Conservation (phyloP, 2,113 vertebrate genomes). For the Labeo catla region DNA sequence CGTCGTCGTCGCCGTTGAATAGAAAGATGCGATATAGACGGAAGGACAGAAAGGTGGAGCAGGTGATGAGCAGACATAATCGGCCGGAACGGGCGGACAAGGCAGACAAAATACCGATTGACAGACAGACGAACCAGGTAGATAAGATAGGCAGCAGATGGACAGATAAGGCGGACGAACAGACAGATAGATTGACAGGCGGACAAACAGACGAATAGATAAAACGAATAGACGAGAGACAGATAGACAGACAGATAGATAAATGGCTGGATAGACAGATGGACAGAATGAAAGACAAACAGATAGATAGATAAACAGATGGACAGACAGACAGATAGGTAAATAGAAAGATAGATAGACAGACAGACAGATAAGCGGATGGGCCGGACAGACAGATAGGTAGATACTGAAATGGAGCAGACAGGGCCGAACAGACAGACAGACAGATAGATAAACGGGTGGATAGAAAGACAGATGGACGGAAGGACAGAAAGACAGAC, state of each 20-base stretch:
- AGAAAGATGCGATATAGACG: no score
- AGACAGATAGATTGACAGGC: no score
- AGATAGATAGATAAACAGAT: not conserved
- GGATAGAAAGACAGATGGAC: not conserved
- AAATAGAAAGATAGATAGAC: not conserved
- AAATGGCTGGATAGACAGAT: not conserved
- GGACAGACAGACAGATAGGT: not conserved
- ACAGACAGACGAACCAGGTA: no score
- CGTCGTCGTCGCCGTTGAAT: no score
- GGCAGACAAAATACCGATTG: no score
- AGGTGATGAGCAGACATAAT: no score
- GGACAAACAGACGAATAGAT: no score
- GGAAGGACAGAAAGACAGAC: not conserved
- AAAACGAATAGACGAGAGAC: no score
- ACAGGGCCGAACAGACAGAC: not conserved
- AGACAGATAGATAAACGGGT: not conserved
- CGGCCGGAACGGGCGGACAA: no score
- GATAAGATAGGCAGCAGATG: no score
- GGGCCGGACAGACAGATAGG: not conserved
- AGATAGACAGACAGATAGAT: not conserved
- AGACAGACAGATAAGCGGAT: not conserved
- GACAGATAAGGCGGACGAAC: no score
- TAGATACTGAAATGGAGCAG: not conserved
- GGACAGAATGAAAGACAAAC: not conserved
- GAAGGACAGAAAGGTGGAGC: no score